These are phyloP conservation scores for Crocallis elinguaria DNA, from an alignment of 2,888 invertebrate species.

Conservation along the genomic window DNA sequence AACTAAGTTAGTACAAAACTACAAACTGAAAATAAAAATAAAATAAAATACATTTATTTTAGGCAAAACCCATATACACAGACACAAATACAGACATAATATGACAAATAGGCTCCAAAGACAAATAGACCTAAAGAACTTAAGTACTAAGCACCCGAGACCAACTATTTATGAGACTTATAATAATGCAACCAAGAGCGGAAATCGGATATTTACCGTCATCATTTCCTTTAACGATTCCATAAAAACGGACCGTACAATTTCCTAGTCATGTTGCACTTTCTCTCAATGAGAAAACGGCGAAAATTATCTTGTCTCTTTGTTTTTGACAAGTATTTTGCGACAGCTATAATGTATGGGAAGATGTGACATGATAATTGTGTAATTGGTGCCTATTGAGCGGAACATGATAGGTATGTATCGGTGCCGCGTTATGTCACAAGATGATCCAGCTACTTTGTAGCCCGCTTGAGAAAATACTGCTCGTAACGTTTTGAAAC, in stretches of 20 bases:
- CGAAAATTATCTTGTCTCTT: conserved; percentile 47
- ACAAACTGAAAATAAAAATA: too few relatives aligned
- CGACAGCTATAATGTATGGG: conserved; percentile 29
- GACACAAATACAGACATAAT: too few relatives aligned
- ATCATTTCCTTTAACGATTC: conserved; percentile 28
- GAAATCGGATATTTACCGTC: conserved; percentile 33
- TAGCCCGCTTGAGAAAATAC: background rate
- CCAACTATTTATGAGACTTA: background rate
- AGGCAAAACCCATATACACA: too few relatives aligned
- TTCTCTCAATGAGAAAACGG: conserved; percentile 48
- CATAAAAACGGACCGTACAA: conserved; percentile 30
- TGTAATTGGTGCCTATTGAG: conserved; percentile 8
- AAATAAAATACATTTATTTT: too few relatives aligned
- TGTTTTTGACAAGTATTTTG: conserved; percentile 40
- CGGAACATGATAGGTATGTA: conserved; percentile 3
- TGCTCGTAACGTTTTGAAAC: too few relatives aligned
- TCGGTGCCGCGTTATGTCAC: background rate
- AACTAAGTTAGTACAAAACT: too few relatives aligned
- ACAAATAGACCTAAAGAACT: too few relatives aligned
- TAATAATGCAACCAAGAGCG: conserved; percentile 19
- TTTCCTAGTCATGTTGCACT: conserved; percentile 45
- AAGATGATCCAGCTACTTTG: background rate
- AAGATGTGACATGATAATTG: conserved; percentile 17
- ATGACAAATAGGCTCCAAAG: too few relatives aligned
- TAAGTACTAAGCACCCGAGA: too few relatives aligned